These are phyloP conservation scores for Chrysotoxum bicinctum DNA, from an alignment of 2,888 invertebrate species.

Conservation along the genomic window DNA sequence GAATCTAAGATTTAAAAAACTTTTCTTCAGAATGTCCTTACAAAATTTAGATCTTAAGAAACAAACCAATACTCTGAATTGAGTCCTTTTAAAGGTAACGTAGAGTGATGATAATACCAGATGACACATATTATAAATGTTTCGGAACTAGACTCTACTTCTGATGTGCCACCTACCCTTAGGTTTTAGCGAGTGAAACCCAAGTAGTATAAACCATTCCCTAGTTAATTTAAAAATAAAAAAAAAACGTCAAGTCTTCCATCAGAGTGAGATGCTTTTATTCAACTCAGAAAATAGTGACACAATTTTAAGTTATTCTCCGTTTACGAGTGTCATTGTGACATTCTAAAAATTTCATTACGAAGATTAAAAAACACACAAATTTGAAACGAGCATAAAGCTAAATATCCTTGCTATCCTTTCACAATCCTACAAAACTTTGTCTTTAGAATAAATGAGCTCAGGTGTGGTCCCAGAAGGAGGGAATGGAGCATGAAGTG, in stretches of 20 bases:
- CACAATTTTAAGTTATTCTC: neutral
- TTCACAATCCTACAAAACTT: neutral
- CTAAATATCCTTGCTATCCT: neutral
- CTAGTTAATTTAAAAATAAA: neutral
- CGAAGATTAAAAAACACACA: neutral
- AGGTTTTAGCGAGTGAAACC: neutral
- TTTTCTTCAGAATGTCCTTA: too few relatives aligned
- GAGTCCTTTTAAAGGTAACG: too few relatives aligned
- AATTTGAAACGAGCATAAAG: neutral
- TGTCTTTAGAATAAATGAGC: neutral
- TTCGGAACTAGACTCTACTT: too few relatives aligned
- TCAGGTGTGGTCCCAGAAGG: neutral
- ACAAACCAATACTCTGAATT: too few relatives aligned
- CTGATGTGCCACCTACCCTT: too few relatives aligned
- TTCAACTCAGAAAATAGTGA: neutral
- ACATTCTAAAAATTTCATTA: constrained; percentile 12
- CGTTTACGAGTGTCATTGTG: neutral
- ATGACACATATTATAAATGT: too few relatives aligned
- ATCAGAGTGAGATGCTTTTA: neutral
- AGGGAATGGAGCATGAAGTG: neutral
- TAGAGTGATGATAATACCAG: too few relatives aligned
- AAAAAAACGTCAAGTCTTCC: neutral
- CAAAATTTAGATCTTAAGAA: too few relatives aligned
- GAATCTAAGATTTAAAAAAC: too few relatives aligned
- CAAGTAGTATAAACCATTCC: neutral